Percentiles rank a stretch among this genome's conserved stretches.
phyloP scores from a whole-genome alignment of 2,113 vertebrate species.

The Narcine bancroftii region DNA sequence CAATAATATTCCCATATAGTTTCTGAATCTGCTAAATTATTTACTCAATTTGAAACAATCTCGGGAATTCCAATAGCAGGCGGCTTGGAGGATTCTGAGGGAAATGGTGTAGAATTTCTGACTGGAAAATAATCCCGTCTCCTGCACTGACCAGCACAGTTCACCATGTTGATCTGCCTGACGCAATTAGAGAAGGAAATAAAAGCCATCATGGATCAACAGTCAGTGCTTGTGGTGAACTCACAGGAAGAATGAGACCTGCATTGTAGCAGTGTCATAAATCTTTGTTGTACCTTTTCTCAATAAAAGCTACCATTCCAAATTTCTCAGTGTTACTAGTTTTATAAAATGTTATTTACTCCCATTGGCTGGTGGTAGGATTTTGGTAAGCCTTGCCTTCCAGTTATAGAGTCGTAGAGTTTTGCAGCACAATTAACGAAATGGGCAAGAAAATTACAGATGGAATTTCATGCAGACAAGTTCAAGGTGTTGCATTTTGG shows the following conservation, averaged over 20 bases:
- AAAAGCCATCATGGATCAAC: not conserved
- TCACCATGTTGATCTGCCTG: too few relatives aligned
- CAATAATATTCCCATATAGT: not conserved
- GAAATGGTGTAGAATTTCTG: not conserved
- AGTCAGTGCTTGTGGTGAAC: not conserved
- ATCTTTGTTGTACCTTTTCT: not conserved
- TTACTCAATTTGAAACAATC: not conserved
- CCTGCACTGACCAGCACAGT: not conserved
- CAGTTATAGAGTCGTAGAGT: too few relatives aligned
- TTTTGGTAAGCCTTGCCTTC: too few relatives aligned
- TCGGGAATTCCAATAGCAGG: not conserved
- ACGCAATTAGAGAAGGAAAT: not conserved
- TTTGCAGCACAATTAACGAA: too few relatives aligned
- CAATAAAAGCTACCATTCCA: not conserved
- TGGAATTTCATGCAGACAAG: too few relatives aligned
- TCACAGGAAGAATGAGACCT: too few relatives aligned
- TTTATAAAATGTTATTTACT: not conserved
- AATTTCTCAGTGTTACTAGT: not conserved
- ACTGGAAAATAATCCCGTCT: not conserved
- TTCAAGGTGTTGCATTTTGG: too few relatives aligned
- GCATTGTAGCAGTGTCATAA: not conserved
- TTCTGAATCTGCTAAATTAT: not conserved
- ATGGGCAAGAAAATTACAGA: too few relatives aligned
- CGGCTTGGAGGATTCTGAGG: not conserved
- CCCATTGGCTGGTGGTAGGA: not conserved